Evolutionary conservation across 2,888 invertebrate species (phyloP).

Genomic region (Erynnis tages): DNA sequence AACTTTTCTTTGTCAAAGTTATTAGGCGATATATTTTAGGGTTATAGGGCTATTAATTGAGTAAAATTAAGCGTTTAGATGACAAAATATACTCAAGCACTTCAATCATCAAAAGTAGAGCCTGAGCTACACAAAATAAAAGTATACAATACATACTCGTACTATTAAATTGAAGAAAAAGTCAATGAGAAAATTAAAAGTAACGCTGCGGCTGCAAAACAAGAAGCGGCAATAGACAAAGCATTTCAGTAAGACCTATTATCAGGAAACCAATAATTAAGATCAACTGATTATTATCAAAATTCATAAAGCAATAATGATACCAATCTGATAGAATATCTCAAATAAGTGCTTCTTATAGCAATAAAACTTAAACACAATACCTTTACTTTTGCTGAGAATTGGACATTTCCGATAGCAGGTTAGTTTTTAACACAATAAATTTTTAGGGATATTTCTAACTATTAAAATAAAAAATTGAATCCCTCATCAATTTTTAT

Average conservation of each 20-base stretch:
- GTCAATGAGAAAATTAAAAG: not conserved
- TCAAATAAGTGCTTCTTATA: not conserved
- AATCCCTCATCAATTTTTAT: not conserved
- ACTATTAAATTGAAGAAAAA: no score
- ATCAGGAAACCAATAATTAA: slow-evolving; percentile 9
- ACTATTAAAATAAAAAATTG: not conserved
- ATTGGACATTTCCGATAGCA: slow-evolving; percentile 47
- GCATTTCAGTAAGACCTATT: not conserved
- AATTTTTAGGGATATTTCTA: not conserved
- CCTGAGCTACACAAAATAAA: no score
- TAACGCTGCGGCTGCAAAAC: not conserved
- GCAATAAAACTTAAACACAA: slow-evolving; percentile 22
- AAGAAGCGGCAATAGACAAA: not conserved
- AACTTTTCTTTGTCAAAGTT: no score
- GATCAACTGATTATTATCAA: slow-evolving; percentile 1
- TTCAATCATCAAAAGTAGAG: no score
- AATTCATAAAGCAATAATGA: slow-evolving; percentile 6
- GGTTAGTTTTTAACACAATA: slow-evolving; percentile 36
- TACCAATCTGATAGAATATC: slow-evolving; percentile 19
- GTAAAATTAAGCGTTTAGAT: no score
- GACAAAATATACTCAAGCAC: no score
- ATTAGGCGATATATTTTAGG: no score
- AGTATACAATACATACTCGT: no score
- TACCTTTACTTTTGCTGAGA: slow-evolving; percentile 35
- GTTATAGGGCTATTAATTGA: no score